Percentiles rank a stretch among this genome's conserved stretches.
phyloP scores from a whole-genome alignment of 1,140 invertebrate genomes.

The Nixonia krombeini region DNA sequence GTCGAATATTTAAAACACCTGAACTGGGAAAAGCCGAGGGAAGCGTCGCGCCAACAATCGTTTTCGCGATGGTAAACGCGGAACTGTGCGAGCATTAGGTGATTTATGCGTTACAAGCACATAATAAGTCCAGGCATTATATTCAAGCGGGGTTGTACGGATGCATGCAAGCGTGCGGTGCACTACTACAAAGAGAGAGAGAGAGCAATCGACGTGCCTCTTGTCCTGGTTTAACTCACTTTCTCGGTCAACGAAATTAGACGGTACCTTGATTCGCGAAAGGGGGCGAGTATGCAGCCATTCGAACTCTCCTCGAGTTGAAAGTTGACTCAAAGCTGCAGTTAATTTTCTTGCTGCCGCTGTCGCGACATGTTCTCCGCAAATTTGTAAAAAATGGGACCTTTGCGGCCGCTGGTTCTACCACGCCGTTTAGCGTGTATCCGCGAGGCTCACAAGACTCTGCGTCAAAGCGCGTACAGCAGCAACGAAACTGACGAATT shows the following conservation, averaged over 20 bases:
- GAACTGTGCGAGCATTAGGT: too few species aligned
- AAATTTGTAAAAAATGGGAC: too few species aligned
- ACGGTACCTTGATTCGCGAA: background rate
- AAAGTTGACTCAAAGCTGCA: background rate
- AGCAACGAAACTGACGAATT: too few species aligned
- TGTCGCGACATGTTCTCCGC: too few species aligned
- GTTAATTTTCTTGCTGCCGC: background rate
- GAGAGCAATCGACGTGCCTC: background rate
- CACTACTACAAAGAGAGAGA: background rate
- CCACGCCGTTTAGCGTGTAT: too few species aligned
- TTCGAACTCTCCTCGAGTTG: background rate
- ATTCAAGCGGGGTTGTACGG: background rate
- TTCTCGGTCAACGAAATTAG: conserved; percentile 1
- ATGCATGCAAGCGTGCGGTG: background rate
- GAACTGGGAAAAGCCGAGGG: too few species aligned
- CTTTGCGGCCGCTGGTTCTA: too few species aligned
- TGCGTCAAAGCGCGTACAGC: too few species aligned
- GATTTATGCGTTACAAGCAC: background rate
- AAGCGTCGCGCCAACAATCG: too few species aligned
- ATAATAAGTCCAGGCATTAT: background rate
- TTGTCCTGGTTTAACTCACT: background rate
- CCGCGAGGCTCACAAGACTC: too few species aligned
- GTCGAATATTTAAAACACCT: too few species aligned
- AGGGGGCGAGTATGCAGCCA: background rate
- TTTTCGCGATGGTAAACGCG: too few species aligned